Base-by-base conservation (phyloP, 2,888 invertebrate species). In the Cremastobaeus sp. region DNA sequence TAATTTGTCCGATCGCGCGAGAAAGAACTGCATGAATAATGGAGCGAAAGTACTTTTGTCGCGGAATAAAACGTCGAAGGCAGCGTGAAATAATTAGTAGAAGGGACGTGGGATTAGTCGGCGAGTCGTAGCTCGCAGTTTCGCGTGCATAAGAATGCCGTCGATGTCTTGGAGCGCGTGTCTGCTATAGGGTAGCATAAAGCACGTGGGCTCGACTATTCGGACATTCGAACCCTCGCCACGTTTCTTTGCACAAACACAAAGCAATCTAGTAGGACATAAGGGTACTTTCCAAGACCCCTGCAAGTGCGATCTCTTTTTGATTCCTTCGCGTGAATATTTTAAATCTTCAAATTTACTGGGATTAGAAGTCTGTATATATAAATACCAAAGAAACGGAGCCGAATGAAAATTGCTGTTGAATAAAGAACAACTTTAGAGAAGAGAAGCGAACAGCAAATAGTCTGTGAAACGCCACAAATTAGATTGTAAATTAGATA, bases 201-300 rank as follows among this genome's bases (percentile, higher is more conserved):
- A 72, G n/a, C n/a, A n/a, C n/a, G n/a, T n/a, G n/a, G n/a, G 59
- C 76, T 78, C 74, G 69, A 60, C 66, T 48, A 65, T 64, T 69
- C 43, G 64, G 55, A n/a, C 54, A 39, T 64, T 59, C 59, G 59
- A 48, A 50, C 69, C 59, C 68, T 68, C 37, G 54, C 69, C 68
- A 64, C 66, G 69, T 57, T 59, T 70, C 75, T 71, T 77, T 79
- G 79, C 78, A 70, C 80, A 82, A 83, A 82, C 81, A 83, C 81
- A 82, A 81, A 81, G 64, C 76, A 68, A 75, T 74, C 66, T 69
- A 60, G 17, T 59, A 74, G 64, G 70, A 62, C 66, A n/a, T n/a
- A 68, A 69, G 60, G 66, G 57, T 21, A 48, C 43, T 41, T 55
- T 47, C 20, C 47, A n/a, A 47, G 21, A 15, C 39, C 54, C 70